Conservation (phyloP, 2,888 invertebrate genomes). For the Tillus elongatus region DNA sequence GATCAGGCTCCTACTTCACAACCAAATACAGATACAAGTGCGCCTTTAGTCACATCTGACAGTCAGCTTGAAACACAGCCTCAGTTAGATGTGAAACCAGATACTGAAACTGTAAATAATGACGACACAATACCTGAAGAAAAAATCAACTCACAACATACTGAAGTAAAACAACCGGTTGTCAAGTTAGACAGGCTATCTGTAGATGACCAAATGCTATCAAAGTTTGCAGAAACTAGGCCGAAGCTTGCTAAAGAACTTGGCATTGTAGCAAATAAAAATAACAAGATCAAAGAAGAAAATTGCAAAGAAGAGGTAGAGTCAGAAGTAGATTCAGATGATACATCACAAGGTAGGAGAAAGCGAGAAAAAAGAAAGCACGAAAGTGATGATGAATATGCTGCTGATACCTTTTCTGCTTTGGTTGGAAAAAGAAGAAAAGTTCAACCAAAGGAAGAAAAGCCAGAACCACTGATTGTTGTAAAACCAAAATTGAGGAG, state of each 20-base stretch:
- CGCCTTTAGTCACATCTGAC: too few relatives aligned
- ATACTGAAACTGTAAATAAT: background rate
- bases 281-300: constrained; percentile 33
- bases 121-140: background rate
- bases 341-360: constrained; percentile 19
- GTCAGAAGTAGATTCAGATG: constrained; percentile 33
- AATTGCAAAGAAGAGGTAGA: constrained; percentile 38
- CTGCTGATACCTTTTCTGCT: constrained; percentile 38
- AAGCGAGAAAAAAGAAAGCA: constrained; percentile 29
- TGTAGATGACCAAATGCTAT: constrained; percentile 42
- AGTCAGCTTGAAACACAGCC: background rate
- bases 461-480: constrained; percentile 38
- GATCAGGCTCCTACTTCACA: background rate
- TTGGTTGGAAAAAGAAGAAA: constrained; percentile 34
- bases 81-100: too few relatives aligned
- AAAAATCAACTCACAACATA: too few relatives aligned
- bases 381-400: constrained; percentile 45
- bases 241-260: constrained; percentile 51
- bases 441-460: constrained; percentile 29
- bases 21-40: constrained; percentile 1
- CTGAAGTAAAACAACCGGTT: constrained; percentile 51
- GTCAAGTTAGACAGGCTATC: constrained; percentile 54
- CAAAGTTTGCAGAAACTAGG: constrained; percentile 54
- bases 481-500: constrained; percentile 73
- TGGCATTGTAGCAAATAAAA: constrained; percentile 42